These are phyloP conservation scores for Graptemys geographica DNA, from an alignment of 2,797 vertebrate genomes.

Conservation along the genomic window DNA sequence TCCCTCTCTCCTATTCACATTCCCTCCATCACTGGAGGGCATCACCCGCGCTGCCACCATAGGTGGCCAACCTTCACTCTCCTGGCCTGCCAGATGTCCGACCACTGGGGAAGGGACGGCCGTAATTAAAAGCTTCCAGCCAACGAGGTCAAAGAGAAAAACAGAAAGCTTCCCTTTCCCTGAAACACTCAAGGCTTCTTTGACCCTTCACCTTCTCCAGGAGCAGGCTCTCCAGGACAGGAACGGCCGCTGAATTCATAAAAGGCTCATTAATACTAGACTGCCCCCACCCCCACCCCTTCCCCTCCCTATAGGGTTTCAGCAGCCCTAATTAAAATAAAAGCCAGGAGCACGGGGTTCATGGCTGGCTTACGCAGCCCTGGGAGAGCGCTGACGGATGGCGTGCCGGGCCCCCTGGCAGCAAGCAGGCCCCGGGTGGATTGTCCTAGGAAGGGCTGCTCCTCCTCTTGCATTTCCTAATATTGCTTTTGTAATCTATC, in stretches of 20 bases:
- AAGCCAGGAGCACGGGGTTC: neutral
- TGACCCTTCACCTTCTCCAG: slow-evolving; percentile 6
- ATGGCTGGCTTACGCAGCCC: neutral
- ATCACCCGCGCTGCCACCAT: neutral
- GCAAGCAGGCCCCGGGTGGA: neutral
- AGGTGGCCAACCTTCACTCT: neutral
- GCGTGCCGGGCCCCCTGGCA: neutral
- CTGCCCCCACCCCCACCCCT: neutral
- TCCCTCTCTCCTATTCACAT: neutral
- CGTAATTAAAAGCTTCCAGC: slow-evolving; percentile 37
- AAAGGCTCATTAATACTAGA: slow-evolving; percentile 8
- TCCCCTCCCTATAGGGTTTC: neutral
- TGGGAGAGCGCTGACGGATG: neutral
- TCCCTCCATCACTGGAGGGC: neutral
- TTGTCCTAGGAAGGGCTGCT: neutral
- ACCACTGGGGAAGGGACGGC: neutral
- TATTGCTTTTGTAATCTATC: slow-evolving; percentile 15
- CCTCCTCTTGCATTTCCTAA: neutral
- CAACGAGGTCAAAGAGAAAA: neutral
- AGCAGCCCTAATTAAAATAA: slow-evolving; percentile 23
- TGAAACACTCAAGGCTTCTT: neutral
- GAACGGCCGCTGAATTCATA: neutral
- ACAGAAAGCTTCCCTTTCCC: neutral
- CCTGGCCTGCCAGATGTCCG: neutral
- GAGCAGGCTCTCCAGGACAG: neutral